Evolutionary conservation across 1,140 invertebrate genomes (phyloP).

Genomic region (Camponotus vicinus): DNA sequence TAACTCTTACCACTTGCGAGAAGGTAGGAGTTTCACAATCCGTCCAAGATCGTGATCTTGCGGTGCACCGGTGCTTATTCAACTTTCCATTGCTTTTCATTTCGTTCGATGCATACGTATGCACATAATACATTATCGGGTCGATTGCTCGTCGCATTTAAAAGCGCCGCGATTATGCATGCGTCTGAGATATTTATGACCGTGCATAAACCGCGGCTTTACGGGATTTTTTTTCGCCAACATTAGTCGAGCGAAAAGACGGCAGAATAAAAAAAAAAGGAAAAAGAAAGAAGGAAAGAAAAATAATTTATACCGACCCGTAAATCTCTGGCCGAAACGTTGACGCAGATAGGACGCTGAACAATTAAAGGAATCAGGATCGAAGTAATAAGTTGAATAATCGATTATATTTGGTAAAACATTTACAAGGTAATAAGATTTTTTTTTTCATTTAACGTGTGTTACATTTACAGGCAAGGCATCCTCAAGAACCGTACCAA

Average conservation of each 20-base stretch:
- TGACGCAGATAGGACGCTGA: neutral
- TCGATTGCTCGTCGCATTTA: conserved; percentile 62
- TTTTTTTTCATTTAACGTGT: conserved; percentile 83
- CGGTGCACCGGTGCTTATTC: conserved; percentile 55
- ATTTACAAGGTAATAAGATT: conserved; percentile 86
- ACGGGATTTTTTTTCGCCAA: neutral
- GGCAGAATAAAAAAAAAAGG: neutral
- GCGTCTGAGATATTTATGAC: conserved; percentile 56
- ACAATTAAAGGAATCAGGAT: conserved; percentile 5
- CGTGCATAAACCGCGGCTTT: conserved; percentile 1
- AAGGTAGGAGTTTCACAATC: conserved; percentile 68
- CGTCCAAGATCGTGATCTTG: conserved; percentile 71
- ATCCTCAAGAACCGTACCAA: conserved; percentile 86
- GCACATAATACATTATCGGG: conserved; percentile 65
- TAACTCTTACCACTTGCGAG: conserved; percentile 33
- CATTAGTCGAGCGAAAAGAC: conserved; percentile 48
- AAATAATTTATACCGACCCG: neutral
- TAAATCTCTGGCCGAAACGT: neutral
- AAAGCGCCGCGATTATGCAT: conserved; percentile 65
- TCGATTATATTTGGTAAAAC: conserved; percentile 87
- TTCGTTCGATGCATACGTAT: conserved; percentile 63
- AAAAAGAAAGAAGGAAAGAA: neutral
- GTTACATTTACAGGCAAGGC: conserved; percentile 86
- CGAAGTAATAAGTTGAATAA: conserved; percentile 82
- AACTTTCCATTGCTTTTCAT: conserved; percentile 77